Evolutionary conservation across 2,797 vertebrate species (phyloP), one percentile per base, ranked within the genome.

Genomic region (Aldrovandia affinis): DNA sequence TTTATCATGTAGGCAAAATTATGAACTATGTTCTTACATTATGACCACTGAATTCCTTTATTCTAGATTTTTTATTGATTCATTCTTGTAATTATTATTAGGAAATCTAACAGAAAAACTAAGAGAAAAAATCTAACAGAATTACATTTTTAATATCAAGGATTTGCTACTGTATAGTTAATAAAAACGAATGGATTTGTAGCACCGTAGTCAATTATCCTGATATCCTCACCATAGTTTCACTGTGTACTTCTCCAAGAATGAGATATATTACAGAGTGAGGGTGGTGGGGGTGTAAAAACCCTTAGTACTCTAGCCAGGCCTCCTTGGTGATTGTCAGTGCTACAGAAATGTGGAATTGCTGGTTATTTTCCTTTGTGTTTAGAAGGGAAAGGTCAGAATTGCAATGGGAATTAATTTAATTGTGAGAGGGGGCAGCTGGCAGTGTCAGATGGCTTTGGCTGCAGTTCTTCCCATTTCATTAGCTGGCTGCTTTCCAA

Each of bases 401-500:
- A 91, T 88, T 91, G 92, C 93, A 90, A 90, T 91, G 91, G 92
- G 92, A 95, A 93, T 95, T 94, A 93, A 93, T 93, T 93, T 93
- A 93, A 92, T 93, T 91, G 90, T 91, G 89, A 90, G 90, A 88
- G 88, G 86, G 87, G 89, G 88, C 90, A 92, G 89, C 91, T 93
- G 93, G 85, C 81, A 91, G 90, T 93, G 91, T 93, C 92, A 92
- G 89, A 89, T 83, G 84, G 86, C 89, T 86, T 86, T 85, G 87
- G 84, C 87, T 85, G 84, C 85, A 86, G 83, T 90, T 90, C 89
- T 88, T 90, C 88, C 88, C 79, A 81, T 90, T 89, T 85, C 85
- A 92, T 93, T 93, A 92, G 87, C 91, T 89, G 90, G 89, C 92
- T 20, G 81, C 81, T 88, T 84, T 93, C 90, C 90, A 79, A 81